These are phyloP conservation scores for Hoplias malabaricus DNA, from an alignment of 2,113 vertebrate genomes.

Conservation along the genomic window DNA sequence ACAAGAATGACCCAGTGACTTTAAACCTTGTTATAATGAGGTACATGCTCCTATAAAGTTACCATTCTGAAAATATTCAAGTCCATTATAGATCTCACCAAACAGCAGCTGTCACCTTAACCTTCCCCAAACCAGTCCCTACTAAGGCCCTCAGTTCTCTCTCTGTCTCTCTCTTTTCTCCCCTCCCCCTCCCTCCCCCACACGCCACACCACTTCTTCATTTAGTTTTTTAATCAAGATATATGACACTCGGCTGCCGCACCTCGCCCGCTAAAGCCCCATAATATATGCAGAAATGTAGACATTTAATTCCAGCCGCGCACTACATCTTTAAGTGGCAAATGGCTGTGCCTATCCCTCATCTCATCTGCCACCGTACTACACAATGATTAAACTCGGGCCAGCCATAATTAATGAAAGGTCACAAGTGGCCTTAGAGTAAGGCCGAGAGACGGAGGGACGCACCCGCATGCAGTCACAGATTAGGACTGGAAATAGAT, in stretches of 20 bases:
- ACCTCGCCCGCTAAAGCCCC: constrained; percentile 42
- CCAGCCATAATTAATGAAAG: constrained; percentile 79
- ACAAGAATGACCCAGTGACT: background rate
- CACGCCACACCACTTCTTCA: constrained; percentile 49
- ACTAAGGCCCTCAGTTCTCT: constrained; percentile 7
- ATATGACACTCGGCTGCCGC: constrained; percentile 53
- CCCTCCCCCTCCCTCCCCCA: background rate
- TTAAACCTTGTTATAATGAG: background rate
- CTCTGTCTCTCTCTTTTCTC: constrained; percentile 23
- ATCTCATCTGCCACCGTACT: constrained; percentile 68
- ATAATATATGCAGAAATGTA: constrained; percentile 70
- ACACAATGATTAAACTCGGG: constrained; percentile 75
- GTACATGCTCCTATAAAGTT: too few species aligned
- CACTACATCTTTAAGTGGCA: constrained; percentile 64
- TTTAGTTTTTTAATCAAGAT: constrained; percentile 65
- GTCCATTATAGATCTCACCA: constrained; percentile 45
- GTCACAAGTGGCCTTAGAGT: constrained; percentile 78
- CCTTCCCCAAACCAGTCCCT: constrained; percentile 40
- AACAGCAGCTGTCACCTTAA: constrained; percentile 48
- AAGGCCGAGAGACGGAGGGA: constrained; percentile 68
- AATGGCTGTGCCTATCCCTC: constrained; percentile 66
- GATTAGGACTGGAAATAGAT: constrained; percentile 70
- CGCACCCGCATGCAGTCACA: constrained; percentile 65
- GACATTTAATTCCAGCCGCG: constrained; percentile 70
- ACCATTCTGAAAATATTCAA: constrained; percentile 53